Conservation (phyloP, 2,888 invertebrate genomes). For the Cantharis nigra region DNA sequence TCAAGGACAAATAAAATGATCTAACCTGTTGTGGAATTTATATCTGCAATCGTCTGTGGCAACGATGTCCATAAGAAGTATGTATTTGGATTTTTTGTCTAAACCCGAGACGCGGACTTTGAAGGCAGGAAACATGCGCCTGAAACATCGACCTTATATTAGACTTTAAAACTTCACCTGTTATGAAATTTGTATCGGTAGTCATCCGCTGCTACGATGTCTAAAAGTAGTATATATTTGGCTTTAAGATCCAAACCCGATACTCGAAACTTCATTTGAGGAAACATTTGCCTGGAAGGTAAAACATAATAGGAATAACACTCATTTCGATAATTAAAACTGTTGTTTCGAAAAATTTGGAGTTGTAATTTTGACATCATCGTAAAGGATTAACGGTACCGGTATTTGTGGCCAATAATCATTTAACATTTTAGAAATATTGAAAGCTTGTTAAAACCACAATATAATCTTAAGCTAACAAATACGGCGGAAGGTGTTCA, state of each 20-base stretch:
- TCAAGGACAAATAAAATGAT: conserved; percentile 33
- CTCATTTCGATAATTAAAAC: neutral
- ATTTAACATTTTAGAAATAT: neutral
- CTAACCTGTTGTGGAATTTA: conserved; percentile 92
- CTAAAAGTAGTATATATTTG: conserved; percentile 98
- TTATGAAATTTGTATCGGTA: conserved; percentile 98
- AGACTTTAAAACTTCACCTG: conserved; percentile 64
- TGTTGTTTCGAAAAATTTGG: neutral
- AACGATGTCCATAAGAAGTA: conserved; percentile 95
- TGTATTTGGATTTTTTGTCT: conserved; percentile 97
- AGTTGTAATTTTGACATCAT: neutral
- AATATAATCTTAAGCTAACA: conserved; percentile 15
- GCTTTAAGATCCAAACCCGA: conserved; percentile 98
- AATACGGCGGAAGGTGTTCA: conserved; percentile 28
- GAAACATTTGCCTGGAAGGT: conserved; percentile 96
- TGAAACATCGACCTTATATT: conserved; percentile 63
- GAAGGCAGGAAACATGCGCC: conserved; percentile 98
- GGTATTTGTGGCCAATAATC: neutral
- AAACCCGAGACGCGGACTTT: conserved; percentile 95
- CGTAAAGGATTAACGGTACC: neutral
- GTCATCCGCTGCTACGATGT: conserved; percentile 98
- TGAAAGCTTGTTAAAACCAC: conserved; percentile 9
- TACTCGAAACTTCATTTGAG: conserved; percentile 98
- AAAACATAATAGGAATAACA: conserved; percentile 15
- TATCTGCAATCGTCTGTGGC: conserved; percentile 95